Percentiles rank a stretch among this genome's conserved stretches.
Conservation (phyloP, 2,797 vertebrate species). For the Mus caroli region DNA sequence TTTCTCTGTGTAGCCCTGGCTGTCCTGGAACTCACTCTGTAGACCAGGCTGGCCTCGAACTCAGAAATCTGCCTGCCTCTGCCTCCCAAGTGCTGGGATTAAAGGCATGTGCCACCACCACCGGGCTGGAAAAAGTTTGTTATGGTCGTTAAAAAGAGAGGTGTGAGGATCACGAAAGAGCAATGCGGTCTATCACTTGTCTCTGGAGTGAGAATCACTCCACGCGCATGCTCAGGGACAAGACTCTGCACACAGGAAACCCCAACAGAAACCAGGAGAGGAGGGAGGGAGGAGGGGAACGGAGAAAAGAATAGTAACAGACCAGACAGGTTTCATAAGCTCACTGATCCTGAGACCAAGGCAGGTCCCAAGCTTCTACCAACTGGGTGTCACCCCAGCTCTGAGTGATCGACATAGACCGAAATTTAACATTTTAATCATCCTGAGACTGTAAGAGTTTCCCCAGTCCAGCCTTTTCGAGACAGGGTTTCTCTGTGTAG, state of each 20-base stretch:
- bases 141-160: neutral
- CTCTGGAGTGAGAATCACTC: neutral
- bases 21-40: too few species aligned
- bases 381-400: neutral
- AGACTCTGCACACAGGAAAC: neutral
- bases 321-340: neutral
- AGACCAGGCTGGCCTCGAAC: too few species aligned
- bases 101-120: too few species aligned
- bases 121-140: neutral
- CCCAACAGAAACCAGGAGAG: neutral
- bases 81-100: too few species aligned
- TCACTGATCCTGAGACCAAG: neutral
- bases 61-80: too few species aligned
- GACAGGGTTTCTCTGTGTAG: too few species aligned
- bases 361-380: neutral
- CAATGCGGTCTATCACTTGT: neutral
- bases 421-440: neutral
- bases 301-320: neutral
- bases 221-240: neutral
- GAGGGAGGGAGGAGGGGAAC: neutral
- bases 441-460: neutral
- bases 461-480: neutral
- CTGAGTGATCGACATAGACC: neutral
- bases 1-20: too few species aligned
- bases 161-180: neutral